These are phyloP conservation scores for Apamea anceps DNA, from an alignment of 2,888 invertebrate species.

Conservation along the genomic window DNA sequence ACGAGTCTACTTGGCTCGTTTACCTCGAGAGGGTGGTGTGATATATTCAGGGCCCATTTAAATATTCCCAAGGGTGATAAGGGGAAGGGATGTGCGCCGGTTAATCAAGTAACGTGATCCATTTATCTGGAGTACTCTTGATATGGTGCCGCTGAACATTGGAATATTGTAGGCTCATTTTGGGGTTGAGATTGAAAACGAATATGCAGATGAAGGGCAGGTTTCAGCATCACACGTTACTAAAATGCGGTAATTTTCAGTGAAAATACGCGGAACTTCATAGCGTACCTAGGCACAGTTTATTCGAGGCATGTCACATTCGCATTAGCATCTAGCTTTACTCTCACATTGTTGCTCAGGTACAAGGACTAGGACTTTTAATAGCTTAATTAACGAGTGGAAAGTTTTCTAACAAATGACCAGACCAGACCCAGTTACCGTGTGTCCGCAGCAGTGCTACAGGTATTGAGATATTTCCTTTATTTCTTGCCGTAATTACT, in stretches of 20 bases:
- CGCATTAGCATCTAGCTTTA: constrained; percentile 53
- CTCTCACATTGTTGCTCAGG: constrained; percentile 59
- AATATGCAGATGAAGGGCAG: constrained; percentile 20
- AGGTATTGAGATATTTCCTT: constrained; percentile 65
- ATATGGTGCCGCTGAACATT: constrained; percentile 87
- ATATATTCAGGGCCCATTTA: constrained; percentile 89
- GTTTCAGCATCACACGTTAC: background rate
- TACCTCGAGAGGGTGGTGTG: constrained; percentile 86
- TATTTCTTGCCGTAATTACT: constrained; percentile 61
- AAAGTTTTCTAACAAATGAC: constrained; percentile 63
- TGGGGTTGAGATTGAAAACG: constrained; percentile 77
- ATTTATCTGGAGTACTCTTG: constrained; percentile 89
- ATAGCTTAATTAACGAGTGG: constrained; percentile 67
- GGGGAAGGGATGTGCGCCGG: constrained; percentile 88
- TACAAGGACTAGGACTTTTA: constrained; percentile 63
- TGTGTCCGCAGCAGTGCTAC: constrained; percentile 46
- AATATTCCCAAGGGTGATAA: constrained; percentile 90
- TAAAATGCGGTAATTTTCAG: constrained; percentile 9
- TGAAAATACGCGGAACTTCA: constrained; percentile 13
- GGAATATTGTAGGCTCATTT: constrained; percentile 86
- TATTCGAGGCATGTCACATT: constrained; percentile 46
- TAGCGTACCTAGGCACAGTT: constrained; percentile 13
- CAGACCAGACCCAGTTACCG: constrained; percentile 45
- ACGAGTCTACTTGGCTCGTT: constrained; percentile 80
- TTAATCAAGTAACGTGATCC: constrained; percentile 91